Evolutionary conservation across 2,797 vertebrate genomes (phyloP), one percentile per base, ranked within the genome.

Genomic region (Fistularia commersonii): DNA sequence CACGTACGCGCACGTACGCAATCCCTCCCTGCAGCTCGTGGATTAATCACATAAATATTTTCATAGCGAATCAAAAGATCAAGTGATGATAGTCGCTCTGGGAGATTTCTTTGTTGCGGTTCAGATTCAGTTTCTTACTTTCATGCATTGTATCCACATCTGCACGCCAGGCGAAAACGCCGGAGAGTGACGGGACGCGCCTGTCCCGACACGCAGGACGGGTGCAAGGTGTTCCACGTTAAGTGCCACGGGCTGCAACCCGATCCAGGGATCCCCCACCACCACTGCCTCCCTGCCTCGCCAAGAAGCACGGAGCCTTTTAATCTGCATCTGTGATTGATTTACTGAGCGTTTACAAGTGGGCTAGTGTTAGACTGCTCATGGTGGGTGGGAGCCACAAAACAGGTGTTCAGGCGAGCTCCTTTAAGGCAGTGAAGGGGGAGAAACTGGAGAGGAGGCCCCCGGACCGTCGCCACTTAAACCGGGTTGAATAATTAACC

Each of bases 301-400:
- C 69, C 56, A 70, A 66, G 59, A 61, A 66, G 74, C 55, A 61
- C 33, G 6, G 49, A 75, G 71, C 79, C 75, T 86, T 87, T 80
- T 84, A 72, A 84, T 86, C 74, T 80, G 57, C 11, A 57, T 56
- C 61, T 76, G 61, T 85, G 85, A 81, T 69, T 60, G 82, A 89
- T 89, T 87, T 86, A 88, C 81, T 61, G 76, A 75, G 66, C 63
- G 80, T 83, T 86, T 80, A 80, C 73, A 80, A 80, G 80, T 57
- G 54, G 72, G 50, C 53, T 64, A 41, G 65, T 73, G 61, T 66
- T 45, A 35, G 42, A 45, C 53, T 43, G 54, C 51, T 83, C 77
- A 8, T 55, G 7, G 57, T 77, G 78, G 74, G 81, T 80, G 81
- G 79, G 82, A 88, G 64, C 65, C 49, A 59, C 42, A 68, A 23